These are phyloP conservation scores for Corythaeola cristata DNA, from an alignment of 2,113 vertebrate species.

Conservation along the genomic window DNA sequence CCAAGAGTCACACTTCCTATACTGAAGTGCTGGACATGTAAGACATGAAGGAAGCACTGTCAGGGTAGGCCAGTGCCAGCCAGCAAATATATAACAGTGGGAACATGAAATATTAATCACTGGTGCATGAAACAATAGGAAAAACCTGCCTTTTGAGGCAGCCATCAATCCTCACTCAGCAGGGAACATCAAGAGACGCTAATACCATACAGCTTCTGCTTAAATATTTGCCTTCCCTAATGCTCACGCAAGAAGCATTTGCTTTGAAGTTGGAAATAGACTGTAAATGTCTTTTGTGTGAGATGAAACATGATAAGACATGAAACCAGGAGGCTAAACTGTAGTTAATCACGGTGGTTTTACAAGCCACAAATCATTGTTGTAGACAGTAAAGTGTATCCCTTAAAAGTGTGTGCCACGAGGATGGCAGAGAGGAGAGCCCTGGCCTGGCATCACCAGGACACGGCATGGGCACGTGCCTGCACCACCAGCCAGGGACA, in stretches of 20 bases:
- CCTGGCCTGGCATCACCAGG: not conserved
- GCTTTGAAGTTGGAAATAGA: slow-evolving; percentile 74
- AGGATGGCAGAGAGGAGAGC: not conserved
- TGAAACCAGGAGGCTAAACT: slow-evolving; percentile 65
- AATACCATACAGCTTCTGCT: slow-evolving; percentile 65
- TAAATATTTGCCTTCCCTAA: slow-evolving; percentile 67
- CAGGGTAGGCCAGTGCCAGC: slow-evolving; percentile 41
- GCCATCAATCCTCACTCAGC: slow-evolving; percentile 62
- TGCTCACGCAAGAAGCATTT: slow-evolving; percentile 49
- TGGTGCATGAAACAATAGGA: slow-evolving; percentile 47
- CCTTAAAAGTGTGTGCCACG: not conserved
- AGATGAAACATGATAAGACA: slow-evolving; percentile 73
- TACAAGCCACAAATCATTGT: slow-evolving; percentile 63
- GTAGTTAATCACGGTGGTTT: slow-evolving; percentile 54
- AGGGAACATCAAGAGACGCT: slow-evolving; percentile 48
- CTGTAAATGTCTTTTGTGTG: slow-evolving; percentile 63
- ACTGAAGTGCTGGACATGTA: not conserved
- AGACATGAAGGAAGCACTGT: slow-evolving; percentile 18
- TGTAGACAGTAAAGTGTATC: not conserved
- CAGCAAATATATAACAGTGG: slow-evolving; percentile 10
- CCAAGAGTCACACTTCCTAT: slow-evolving; percentile 36
- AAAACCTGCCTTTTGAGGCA: slow-evolving; percentile 60
- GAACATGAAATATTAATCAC: slow-evolving; percentile 62
- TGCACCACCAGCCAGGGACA: too few species aligned
- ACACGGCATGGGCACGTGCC: too few species aligned